phyloP scores from a whole-genome alignment of 2,888 invertebrate species.

The Trichopoda pennipes region DNA sequence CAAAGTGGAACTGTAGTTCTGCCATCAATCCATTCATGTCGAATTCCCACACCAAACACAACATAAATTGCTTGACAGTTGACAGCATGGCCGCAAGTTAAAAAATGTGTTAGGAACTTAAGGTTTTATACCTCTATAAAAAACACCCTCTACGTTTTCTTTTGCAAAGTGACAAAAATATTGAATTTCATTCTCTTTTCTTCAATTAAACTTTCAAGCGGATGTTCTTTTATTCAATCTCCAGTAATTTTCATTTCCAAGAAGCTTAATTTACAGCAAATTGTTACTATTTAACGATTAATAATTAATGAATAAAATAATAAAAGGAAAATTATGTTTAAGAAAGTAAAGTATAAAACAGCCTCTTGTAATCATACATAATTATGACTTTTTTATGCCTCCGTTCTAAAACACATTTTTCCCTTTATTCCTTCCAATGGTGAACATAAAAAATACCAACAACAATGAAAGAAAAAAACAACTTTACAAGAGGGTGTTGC shows the following conservation, averaged over 20 bases:
- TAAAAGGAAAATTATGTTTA: neutral
- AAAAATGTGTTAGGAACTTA: too few relatives aligned
- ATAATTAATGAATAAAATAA: slow-evolving; percentile 35
- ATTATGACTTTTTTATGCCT: neutral
- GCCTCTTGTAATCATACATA: neutral
- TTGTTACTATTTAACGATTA: slow-evolving; percentile 16
- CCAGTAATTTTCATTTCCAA: neutral
- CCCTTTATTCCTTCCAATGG: neutral
- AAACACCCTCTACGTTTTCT: too few relatives aligned
- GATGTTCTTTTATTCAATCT: neutral
- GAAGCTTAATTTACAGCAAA: neutral
- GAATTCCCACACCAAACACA: too few relatives aligned
- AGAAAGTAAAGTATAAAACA: slow-evolving; percentile 1
- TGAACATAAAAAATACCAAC: neutral
- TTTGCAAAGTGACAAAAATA: too few relatives aligned
- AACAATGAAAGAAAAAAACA: neutral
- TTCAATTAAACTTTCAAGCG: neutral
- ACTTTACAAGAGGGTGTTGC: slow-evolving; percentile 49
- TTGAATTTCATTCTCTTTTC: neutral
- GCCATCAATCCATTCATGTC: too few relatives aligned
- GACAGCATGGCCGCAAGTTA: too few relatives aligned
- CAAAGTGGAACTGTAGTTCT: too few relatives aligned
- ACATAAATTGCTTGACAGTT: too few relatives aligned
- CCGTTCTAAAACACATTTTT: neutral
- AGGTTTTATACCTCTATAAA: too few relatives aligned